These are phyloP conservation scores for Emys orbicularis DNA, from an alignment of 2,797 vertebrate species.

Conservation along the genomic window DNA sequence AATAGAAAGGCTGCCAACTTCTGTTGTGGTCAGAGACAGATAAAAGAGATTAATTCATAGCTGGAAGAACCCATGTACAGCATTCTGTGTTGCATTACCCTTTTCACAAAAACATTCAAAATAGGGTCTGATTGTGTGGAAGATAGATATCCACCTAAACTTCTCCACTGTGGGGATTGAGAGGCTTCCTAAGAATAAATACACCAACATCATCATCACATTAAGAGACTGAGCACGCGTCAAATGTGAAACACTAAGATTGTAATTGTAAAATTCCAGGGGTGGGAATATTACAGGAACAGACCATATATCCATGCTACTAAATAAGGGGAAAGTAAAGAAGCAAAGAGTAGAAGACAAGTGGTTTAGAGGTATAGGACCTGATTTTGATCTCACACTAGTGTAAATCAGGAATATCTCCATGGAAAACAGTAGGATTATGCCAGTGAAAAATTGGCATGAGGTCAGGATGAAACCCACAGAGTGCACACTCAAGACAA, in stretches of 20 bases:
- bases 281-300: neutral
- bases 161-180: conserved; percentile 2
- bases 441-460: neutral
- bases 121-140: neutral
- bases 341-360: neutral
- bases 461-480: neutral
- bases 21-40: conserved; percentile 85
- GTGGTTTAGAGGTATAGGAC: neutral
- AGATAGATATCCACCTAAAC: conserved; percentile 61
- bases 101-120: conserved; percentile 39
- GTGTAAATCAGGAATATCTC: neutral
- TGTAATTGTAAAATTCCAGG: neutral
- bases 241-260: neutral
- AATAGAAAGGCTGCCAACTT: conserved; percentile 84
- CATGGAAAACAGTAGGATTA: neutral
- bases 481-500: neutral
- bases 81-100: conserved; percentile 78
- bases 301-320: neutral
- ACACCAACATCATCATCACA: neutral
- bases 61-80: conserved; percentile 77
- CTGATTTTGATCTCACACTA: neutral
- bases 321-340: fast-evolving
- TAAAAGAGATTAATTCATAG: conserved; percentile 84
- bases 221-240: fast-evolving
- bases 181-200: neutral